Conservation (phyloP, 2,113 vertebrate species). For the Panurus biarmicus region DNA sequence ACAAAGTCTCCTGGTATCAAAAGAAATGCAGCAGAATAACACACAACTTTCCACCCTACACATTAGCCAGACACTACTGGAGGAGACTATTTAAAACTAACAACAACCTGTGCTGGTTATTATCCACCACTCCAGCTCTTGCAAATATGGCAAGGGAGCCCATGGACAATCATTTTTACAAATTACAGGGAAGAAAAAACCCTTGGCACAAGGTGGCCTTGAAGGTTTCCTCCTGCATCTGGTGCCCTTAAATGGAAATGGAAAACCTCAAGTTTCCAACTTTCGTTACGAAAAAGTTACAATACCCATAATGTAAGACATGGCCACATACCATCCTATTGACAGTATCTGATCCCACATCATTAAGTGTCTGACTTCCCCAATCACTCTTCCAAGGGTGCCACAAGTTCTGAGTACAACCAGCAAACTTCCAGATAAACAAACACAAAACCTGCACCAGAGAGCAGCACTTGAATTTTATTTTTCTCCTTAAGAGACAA, state of each 20-base stretch:
- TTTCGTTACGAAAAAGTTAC: neutral
- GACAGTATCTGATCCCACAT: neutral
- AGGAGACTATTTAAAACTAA: neutral
- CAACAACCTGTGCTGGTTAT: neutral
- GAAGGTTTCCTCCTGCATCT: neutral
- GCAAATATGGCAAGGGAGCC: neutral
- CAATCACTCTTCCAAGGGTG: neutral
- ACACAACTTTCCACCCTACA: neutral
- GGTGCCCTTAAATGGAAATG: conserved; percentile 9
- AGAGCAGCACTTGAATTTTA: neutral
- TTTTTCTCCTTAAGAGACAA: neutral
- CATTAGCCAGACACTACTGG: neutral
- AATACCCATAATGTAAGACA: neutral
- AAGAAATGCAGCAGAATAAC: neutral
- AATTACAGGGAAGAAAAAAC: neutral
- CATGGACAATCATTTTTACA: neutral
- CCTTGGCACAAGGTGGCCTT: neutral
- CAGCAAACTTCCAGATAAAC: neutral
- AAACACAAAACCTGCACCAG: neutral
- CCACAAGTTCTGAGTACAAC: neutral
- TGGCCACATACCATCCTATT: neutral
- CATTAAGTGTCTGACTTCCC: neutral
- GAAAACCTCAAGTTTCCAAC: neutral
- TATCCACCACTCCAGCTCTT: neutral
- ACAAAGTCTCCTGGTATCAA: neutral